Evolutionary conservation across 2,113 vertebrate species (phyloP), one percentile per base, ranked within the genome.

Genomic region (Gymnobelideus leadbeateri): DNA sequence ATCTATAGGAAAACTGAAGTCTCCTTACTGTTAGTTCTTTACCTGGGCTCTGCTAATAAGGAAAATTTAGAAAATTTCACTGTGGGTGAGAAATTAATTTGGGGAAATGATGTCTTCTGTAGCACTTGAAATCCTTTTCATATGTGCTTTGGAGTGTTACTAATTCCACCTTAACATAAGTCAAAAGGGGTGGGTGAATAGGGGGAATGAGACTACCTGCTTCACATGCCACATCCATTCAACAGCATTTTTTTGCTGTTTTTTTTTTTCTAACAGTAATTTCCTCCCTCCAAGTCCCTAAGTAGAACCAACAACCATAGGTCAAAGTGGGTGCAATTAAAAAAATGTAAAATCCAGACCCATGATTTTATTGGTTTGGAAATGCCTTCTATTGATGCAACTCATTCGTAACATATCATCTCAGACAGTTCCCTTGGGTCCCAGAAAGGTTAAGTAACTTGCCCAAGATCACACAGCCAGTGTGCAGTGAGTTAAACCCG

Each of bases 81-180:
- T 98, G 95, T 96, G 91, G 95, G 97, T 97, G 96, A 98, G 93
- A 97, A 98, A 98, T 97, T 96, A 98, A 96, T 98, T 98, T 97
- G 94, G 97, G 93, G 96, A 98, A 94, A 97, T 97, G 89, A 97
- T 98, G 98, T 95, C 95, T 97, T 93, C 96, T 93, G 96, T 92
- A 95, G 96, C 91, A 52, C 89, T 96, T 96, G 92, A 97, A 97
- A 97, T 97, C 95, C 92, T 96, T 97, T 97, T 51, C 12, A 28
- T 50, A 25, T 95, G 89, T 93, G 46, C 52, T 97, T 89, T 94
- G 49, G 61, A 93, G 94, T 94, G n/a, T 96, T 97, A 96, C 90
- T 97, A 97, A 0, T 97, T 96, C 92, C 97, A 84, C 92, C 57
- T 90, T 92, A 95, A 3, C 50, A 31, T 57, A 90, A 97, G 57